Evolutionary conservation across 2,797 vertebrate species (phyloP), one percentile per base, ranked within the genome.

Genomic region (Enteromius afrohamiltoni): DNA sequence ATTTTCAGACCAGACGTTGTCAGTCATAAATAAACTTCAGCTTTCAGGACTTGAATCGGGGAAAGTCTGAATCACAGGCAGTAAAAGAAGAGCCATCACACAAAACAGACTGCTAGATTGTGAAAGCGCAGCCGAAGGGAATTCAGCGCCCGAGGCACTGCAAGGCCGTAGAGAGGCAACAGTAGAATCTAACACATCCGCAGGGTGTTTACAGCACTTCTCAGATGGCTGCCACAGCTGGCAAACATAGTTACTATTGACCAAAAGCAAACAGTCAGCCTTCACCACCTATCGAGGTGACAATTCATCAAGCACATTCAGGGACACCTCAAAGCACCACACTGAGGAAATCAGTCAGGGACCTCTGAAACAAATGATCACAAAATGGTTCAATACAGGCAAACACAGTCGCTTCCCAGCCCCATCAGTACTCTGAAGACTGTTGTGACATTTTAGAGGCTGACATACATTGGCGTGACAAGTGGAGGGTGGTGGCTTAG

Each of bases 221-320:
- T 69, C 65, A 71, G 49, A 76, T 0, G 19, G 26, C 84, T 81
- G 47, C 51, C 65, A 49, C 77, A 80, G 34, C 73, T 77, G 45
- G 55, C 78, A 77, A 75, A 80, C 70, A 60, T 55, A 58, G 37
- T 80, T 71, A 83, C 64, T 49, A 79, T 34, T 74, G 70, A 83
- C 83, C 80, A 80, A 62, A 80, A 80, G 58, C 60, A 87, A 79
- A 80, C 40, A 29, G 70, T 49, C 71, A 31, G 67, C 80, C 71
- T 77, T 83, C 84, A 55, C 55, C 75, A 70, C 51, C 82, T 65
- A 78, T 85, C 71, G 26, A 68, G 29, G 42, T 67, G 80, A 83
- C 84, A 80, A 83, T 83, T 80, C 74, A 83, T 85, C 84, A 85
- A 55, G 40, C 49, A n/a, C 77, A 67, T 77, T 67, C 84, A 58